Evolutionary conservation across 1,140 invertebrate species (phyloP).

Genomic region (Theocolax elegans): DNA sequence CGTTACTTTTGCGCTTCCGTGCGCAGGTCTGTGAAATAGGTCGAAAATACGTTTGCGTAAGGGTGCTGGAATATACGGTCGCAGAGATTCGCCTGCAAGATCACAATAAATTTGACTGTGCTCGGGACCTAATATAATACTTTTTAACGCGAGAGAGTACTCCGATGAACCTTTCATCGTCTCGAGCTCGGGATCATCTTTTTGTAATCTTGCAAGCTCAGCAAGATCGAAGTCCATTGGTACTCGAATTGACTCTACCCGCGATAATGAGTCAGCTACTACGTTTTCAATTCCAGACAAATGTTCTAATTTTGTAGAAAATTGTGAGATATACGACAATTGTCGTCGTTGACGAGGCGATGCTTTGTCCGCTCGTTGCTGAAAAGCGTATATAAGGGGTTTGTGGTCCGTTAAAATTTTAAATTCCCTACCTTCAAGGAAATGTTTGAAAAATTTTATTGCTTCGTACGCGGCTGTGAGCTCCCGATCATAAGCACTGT

Average conservation of each 20-base stretch:
- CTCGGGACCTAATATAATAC: neutral
- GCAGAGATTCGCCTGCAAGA: conserved; percentile 28
- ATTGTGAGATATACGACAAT: neutral
- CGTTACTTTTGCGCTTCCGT: conserved; percentile 45
- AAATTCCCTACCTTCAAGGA: neutral
- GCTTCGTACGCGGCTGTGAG: neutral
- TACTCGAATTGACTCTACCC: too few species aligned
- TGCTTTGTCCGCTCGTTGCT: too few species aligned
- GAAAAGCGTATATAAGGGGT: neutral
- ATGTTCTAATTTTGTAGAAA: neutral
- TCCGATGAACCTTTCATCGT: neutral
- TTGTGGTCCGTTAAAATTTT: neutral
- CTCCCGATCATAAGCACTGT: neutral
- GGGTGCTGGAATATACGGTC: conserved; percentile 44
- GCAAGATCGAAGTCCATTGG: too few species aligned
- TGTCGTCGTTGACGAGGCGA: too few species aligned
- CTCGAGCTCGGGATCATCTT: neutral
- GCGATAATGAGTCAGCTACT: conserved; percentile 35
- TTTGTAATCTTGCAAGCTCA: too few species aligned
- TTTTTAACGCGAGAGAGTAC: neutral
- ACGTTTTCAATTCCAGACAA: conserved; percentile 25
- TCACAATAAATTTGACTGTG: conserved; percentile 26
- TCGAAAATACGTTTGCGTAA: conserved; percentile 43
- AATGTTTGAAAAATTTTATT: neutral
- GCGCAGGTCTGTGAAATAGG: conserved; percentile 40